A percentile compares a stretch with the other conserved stretches of the same genome.
Conservation (phyloP, 2,113 vertebrate species). For the Abramis brama region DNA sequence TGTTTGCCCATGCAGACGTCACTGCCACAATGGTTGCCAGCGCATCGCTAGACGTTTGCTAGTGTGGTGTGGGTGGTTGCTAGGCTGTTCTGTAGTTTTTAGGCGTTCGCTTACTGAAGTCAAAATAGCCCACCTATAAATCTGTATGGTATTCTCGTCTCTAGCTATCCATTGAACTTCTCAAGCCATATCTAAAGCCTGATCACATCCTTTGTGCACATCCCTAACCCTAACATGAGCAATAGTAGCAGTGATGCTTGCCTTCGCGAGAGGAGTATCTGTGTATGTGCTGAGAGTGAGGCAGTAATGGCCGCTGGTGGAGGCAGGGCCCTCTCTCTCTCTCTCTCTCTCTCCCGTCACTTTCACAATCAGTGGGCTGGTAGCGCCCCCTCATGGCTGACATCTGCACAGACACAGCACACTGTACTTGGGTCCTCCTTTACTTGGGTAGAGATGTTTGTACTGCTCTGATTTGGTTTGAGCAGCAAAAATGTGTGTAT, state of each 20-base stretch:
- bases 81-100: not conserved
- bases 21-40: not conserved
- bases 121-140: not conserved
- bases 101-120: not conserved
- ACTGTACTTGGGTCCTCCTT: not conserved
- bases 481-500: constrained; percentile 20
- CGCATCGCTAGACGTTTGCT: not conserved
- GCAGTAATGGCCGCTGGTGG: constrained; percentile 71
- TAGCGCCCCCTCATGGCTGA: constrained; percentile 79
- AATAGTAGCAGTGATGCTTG: not conserved
- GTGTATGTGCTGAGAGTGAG: constrained; percentile 15
- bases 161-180: not conserved
- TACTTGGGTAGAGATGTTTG: not conserved
- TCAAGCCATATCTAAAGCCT: too few species aligned
- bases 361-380: constrained; percentile 64
- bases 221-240: not conserved
- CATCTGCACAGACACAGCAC: constrained; percentile 63
- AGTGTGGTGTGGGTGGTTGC: not conserved
- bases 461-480: not conserved
- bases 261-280: not conserved
- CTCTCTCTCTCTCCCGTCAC: constrained; percentile 37
- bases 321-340: constrained; percentile 64
- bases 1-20: not conserved
- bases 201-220: not conserved
- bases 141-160: not conserved